phyloP scores from a whole-genome alignment of 2,888 invertebrate genomes.

The Pantelozetes paolii region DNA sequence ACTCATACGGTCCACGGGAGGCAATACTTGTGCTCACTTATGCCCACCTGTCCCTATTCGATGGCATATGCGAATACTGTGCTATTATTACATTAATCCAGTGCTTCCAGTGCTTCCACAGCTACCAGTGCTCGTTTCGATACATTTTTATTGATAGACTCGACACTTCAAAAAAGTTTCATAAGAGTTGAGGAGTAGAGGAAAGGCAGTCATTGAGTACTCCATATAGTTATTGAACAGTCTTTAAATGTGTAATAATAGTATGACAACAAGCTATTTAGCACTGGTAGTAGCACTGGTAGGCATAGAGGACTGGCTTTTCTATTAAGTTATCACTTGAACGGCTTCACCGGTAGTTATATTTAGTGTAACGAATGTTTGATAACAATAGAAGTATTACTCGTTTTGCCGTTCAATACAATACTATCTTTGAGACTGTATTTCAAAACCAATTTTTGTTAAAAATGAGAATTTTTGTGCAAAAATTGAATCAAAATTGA shows the following conservation, averaged over 20 bases:
- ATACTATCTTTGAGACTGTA: too few species aligned
- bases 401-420: too few species aligned
- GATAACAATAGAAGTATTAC: constrained; percentile 1
- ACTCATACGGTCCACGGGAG: neutral
- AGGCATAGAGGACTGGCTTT: constrained; percentile 20
- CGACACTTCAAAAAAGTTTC: constrained; percentile 21
- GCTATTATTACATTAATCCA: constrained; percentile 30
- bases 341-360: neutral
- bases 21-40: constrained; percentile 25
- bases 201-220: neutral
- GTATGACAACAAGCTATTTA: constrained; percentile 18
- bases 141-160: constrained; percentile 21
- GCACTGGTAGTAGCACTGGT: too few species aligned
- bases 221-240: neutral
- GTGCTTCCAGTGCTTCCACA: too few species aligned
- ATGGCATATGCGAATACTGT: neutral
- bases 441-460: too few species aligned
- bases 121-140: too few species aligned
- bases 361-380: neutral
- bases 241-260: constrained; percentile 23
- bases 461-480: too few species aligned
- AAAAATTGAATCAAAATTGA: too few species aligned
- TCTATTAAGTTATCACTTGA: constrained; percentile 27
- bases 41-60: constrained; percentile 8
- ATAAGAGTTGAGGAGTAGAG: neutral